phyloP scores from a whole-genome alignment of 2,113 vertebrate genomes.

The Reinhardtius hippoglossoides region DNA sequence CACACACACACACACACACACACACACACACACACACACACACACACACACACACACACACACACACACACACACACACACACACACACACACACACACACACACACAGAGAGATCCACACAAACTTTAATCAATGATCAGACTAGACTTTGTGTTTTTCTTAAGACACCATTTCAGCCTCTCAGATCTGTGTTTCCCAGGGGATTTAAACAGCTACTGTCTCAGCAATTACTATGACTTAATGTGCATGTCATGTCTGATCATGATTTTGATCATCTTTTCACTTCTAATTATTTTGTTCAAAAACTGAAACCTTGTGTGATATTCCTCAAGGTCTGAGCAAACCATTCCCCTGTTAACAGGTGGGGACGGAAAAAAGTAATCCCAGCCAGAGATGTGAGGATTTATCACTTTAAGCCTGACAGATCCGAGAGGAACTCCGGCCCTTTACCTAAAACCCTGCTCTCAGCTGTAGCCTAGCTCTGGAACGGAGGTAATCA shows the following conservation, averaged over 20 bases:
- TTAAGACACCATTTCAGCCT: constrained; percentile 15
- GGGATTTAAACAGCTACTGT: constrained; percentile 9
- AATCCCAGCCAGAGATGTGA: constrained; percentile 56
- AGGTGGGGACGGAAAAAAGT: constrained; percentile 49
- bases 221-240: constrained; percentile 28
- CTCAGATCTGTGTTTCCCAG: constrained; percentile 29
- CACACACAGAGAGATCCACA: background rate
- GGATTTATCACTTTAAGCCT: constrained; percentile 64
- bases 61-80: background rate
- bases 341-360: constrained; percentile 37
- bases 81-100: background rate
- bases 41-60: background rate
- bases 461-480: constrained; percentile 29
- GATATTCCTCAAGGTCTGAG: constrained; percentile 17
- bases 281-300: constrained; percentile 20
- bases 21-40: background rate
- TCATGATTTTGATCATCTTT: constrained; percentile 29
- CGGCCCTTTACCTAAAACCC: constrained; percentile 54
- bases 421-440: constrained; percentile 39
- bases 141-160: constrained; percentile 3
- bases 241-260: constrained; percentile 6
- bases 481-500: constrained; percentile 44
- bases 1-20: background rate
- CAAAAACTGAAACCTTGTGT: constrained; percentile 1
- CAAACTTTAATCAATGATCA: constrained; percentile 24